Evolutionary conservation across 2,113 vertebrate genomes (phyloP).

Genomic region (Gallinago media): DNA sequence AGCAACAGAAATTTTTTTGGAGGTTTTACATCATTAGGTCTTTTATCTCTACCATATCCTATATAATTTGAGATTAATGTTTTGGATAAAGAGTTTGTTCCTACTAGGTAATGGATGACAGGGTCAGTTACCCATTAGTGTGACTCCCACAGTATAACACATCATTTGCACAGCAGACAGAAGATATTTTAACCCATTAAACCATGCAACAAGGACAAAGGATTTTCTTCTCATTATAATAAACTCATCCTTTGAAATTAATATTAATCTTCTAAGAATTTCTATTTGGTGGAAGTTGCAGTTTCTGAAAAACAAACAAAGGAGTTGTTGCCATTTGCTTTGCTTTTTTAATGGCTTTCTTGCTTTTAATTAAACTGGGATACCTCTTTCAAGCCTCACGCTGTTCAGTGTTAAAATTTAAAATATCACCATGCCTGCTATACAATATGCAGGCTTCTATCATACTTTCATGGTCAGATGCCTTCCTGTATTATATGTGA

Average conservation of each 20-base stretch:
- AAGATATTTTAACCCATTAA: background rate
- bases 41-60: background rate
- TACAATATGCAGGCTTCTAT: background rate
- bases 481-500: background rate
- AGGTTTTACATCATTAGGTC: background rate
- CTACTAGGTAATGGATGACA: background rate
- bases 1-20: background rate
- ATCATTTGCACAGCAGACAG: background rate
- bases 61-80: background rate
- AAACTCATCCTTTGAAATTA: background rate
- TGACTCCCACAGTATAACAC: background rate
- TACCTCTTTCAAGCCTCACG: background rate
- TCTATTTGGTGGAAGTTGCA: background rate
- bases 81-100: background rate
- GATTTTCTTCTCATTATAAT: background rate
- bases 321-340: background rate
- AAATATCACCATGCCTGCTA: background rate
- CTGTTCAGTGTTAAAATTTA: background rate
- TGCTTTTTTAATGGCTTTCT: background rate
- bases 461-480: constrained; percentile 1
- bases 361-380: background rate
- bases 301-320: background rate
- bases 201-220: background rate
- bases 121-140: background rate
- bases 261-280: background rate